phyloP scores from a whole-genome alignment of 2,888 invertebrate genomes.

The Seira sanloemensis region DNA sequence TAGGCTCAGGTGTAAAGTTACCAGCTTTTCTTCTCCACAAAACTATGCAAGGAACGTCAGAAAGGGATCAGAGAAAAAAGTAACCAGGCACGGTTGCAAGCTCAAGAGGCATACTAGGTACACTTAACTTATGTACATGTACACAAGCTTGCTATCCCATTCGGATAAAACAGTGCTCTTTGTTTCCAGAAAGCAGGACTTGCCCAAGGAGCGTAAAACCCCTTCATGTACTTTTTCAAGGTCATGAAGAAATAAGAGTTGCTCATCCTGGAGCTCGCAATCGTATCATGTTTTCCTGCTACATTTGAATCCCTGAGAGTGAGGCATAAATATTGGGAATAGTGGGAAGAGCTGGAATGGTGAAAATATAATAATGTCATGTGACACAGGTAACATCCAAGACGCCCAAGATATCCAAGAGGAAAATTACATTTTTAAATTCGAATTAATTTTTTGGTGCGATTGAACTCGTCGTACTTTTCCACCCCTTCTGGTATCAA shows the following conservation, averaged over 20 bases:
- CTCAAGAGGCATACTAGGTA: too few relatives aligned
- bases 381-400: too few relatives aligned
- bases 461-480: slow-evolving; percentile 1
- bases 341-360: too few relatives aligned
- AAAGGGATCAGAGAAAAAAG: background rate
- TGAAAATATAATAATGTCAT: too few relatives aligned
- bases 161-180: slow-evolving; percentile 2
- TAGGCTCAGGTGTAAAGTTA: slow-evolving; percentile 6
- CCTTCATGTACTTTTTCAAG: slow-evolving; percentile 19
- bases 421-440: too few relatives aligned
- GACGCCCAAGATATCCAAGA: too few relatives aligned
- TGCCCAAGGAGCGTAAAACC: background rate
- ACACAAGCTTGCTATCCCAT: too few relatives aligned
- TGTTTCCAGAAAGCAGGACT: background rate
- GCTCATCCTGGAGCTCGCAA: too few relatives aligned
- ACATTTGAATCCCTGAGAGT: background rate
- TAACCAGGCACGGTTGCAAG: too few relatives aligned
- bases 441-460: background rate
- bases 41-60: background rate
- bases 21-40: background rate
- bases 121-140: background rate
- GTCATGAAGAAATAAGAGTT: background rate
- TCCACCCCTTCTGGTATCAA: slow-evolving; percentile 8
- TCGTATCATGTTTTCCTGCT: too few relatives aligned
- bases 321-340: background rate